Evolutionary conservation across 1,140 invertebrate genomes (phyloP), one percentile per base, ranked within the genome.

Genomic region (Drosophila lowei): DNA sequence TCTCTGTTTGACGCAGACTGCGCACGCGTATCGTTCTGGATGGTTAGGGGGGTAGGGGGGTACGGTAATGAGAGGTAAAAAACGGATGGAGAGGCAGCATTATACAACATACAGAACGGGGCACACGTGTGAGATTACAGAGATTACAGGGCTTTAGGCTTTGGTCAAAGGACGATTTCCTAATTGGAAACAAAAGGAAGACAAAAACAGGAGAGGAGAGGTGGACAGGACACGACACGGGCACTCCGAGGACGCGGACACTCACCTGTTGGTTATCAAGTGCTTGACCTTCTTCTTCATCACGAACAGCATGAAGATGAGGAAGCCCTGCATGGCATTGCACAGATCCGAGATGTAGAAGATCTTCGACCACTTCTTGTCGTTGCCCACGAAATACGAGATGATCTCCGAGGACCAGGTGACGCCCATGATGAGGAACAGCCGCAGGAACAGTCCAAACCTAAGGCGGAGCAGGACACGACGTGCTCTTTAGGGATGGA

Each of bases 341-440:
- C 91, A 91, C 49, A 93, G 90, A 65, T 93, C 92, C 5, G 92
- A 92, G 11, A 92, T 61, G 64, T 93, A 93, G 91, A 93, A 94
- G n/a, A 93, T 65, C 61, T 89, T 90, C 6, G 67, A 89, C 89
- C n/a, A 90, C 34, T 49, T 90, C 73, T 55, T 91, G 76, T 73
- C 79, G 77, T 6, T 60, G 52, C 66, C 89, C 15, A 93, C 90
- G 44, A 93, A 76, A 92, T 93, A 95, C 0, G 95, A 95, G 18
- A 96, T 84, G 42, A 95, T 93, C 81, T 96, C 95, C 90, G 94
- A 93, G 2, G 93, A 92, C 95, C 95, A 96, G 57, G 93, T 95
- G 1, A 95, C 93, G 5, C 95, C 95, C 95, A 96, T 95, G 0
- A 95, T 94, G 18, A 95, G 92, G 58, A 95, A 94, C 5, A 96